A percentile compares a stretch with the other conserved stretches of the same genome.
Conservation (phyloP, 2,797 vertebrate species). For the Mustela erminea region DNA sequence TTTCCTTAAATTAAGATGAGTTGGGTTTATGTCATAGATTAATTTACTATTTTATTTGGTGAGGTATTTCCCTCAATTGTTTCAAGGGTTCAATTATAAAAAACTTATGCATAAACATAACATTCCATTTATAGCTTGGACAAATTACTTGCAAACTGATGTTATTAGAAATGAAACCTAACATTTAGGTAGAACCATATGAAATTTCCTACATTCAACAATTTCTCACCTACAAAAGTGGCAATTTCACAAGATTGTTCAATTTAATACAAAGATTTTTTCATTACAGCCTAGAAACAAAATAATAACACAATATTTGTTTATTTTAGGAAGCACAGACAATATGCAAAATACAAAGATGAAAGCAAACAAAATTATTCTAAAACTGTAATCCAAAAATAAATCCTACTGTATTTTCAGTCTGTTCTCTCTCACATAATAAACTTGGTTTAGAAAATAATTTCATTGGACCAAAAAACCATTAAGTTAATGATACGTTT, state of each 20-base stretch:
- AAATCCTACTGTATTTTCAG: neutral
- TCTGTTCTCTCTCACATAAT: neutral
- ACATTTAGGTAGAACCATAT: neutral
- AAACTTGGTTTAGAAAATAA: slow-evolving; percentile 23
- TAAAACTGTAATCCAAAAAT: neutral
- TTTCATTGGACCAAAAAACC: neutral
- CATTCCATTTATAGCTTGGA: neutral
- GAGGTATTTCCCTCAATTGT: neutral
- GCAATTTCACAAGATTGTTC: neutral
- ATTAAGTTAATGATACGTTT: neutral
- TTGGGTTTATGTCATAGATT: neutral
- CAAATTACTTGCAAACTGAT: neutral
- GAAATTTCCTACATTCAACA: neutral
- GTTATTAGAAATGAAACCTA: neutral
- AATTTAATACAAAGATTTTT: neutral
- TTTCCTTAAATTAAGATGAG: neutral
- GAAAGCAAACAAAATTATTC: neutral
- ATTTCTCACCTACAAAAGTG: neutral
- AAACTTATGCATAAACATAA: neutral
- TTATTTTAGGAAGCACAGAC: neutral
- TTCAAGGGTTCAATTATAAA: neutral
- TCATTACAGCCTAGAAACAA: neutral
- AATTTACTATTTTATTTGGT: neutral
- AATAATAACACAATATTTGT: neutral
- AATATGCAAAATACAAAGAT: neutral